Evolutionary conservation across 2,797 vertebrate genomes (phyloP), one percentile per base, ranked within the genome.

Genomic region (Lacerta agilis): DNA sequence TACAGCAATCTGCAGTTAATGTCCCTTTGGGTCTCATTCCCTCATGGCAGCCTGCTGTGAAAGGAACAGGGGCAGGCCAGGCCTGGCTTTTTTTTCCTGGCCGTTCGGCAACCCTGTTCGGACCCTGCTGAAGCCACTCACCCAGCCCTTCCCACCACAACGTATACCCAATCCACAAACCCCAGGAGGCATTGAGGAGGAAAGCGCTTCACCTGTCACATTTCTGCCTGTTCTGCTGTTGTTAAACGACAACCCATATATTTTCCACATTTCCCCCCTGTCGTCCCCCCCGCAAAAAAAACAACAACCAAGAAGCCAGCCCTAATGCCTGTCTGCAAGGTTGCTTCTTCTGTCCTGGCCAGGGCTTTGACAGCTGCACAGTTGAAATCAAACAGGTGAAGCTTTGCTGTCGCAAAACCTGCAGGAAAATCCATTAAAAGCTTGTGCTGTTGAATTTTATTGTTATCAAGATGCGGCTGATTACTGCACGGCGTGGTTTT

Each of bases 61-160:
- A 33, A 8, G 64, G 58, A 23, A 78, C 23, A 27, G 66, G 13
- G 78, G 8, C 20, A 45, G 33, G 33, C 20, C 41, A 45, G 23
- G 5, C 18, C 45, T 13, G 33, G n/a, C 1, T 5, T 33, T 55
- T 72, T 72, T n/a, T 69, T 49, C 2, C 13, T 17, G 49, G 18
- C 2, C 0, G 0, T 9, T 9, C 1, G n/a, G 43, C 45, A 23
- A 9, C 5, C 36, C n/a, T 38, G 15, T 55, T 25, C 67, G 25
- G 66, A 29, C 23, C 20, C 23, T 1, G 8, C 27, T 29, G 66
- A 25, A 4, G 23, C n/a, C 23, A 45, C n/a, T 25, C 58, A 23
- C 78, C 55, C 43, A 55, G 15, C 33, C n/a, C 13, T 61, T 61
- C 55, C 55, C 43, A 55, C 25, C 23, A 38, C 69, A 58, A 5